A percentile compares a stretch with the other conserved stretches of the same genome.
phyloP scores from a whole-genome alignment of 2,113 vertebrate species.

The Gymnobelideus leadbeateri region DNA sequence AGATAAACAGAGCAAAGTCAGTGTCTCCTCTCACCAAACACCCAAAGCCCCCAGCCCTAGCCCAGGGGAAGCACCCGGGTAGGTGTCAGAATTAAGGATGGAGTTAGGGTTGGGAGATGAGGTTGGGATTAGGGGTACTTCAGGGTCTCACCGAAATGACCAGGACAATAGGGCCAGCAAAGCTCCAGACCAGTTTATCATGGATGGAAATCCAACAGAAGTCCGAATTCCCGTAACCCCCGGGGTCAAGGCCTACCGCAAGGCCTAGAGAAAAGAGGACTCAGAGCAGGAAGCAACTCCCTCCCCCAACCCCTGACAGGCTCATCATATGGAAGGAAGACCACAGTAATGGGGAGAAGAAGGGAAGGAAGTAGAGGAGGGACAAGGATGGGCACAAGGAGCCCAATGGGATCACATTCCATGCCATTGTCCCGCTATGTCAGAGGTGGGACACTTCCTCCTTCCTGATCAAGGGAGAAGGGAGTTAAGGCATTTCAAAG shows the following conservation, averaged over 20 bases:
- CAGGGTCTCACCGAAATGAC: slow-evolving; percentile 92
- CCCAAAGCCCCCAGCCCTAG: not conserved
- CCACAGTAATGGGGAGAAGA: not conserved
- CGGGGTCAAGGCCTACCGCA: slow-evolving; percentile 95
- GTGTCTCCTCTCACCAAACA: not conserved
- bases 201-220: slow-evolving; percentile 99
- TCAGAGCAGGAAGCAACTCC: not conserved
- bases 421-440: not conserved
- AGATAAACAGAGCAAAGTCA: not conserved
- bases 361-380: not conserved
- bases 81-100: not conserved
- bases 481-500: not conserved
- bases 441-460: not conserved
- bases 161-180: slow-evolving; percentile 95
- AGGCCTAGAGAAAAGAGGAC: slow-evolving; percentile 86
- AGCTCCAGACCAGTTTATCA: slow-evolving; percentile 99
- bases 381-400: not conserved
- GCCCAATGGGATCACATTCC: not conserved
- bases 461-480: not conserved
- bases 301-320: not conserved
- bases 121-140: not conserved
- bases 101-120: not conserved
- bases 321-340: not conserved
- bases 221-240: slow-evolving; percentile 97
- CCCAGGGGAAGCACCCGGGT: not conserved